Percentiles rank a stretch among this genome's conserved stretches.
Conservation (phyloP, 2,888 invertebrate species). For the Archips crataeganus region DNA sequence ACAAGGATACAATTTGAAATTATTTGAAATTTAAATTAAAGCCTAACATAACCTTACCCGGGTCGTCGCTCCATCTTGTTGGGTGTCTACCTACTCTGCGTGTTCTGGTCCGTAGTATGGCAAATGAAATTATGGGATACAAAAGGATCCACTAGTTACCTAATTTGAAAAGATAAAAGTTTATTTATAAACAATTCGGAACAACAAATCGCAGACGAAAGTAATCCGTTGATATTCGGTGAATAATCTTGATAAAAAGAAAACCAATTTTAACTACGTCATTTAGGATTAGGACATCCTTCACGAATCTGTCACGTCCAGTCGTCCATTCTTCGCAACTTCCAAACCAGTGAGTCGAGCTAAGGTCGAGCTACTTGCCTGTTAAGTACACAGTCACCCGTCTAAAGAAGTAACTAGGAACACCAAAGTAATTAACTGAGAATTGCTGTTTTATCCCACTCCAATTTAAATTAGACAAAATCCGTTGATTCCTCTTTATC, state of each 20-base stretch:
- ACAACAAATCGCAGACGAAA: too few species aligned
- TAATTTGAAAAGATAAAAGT: too few species aligned
- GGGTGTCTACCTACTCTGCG: too few species aligned
- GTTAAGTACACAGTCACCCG: background rate
- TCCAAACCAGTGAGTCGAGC: background rate
- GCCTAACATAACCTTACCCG: too few species aligned
- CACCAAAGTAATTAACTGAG: background rate
- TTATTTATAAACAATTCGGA: too few species aligned
- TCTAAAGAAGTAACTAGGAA: background rate
- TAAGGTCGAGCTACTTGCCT: constrained; percentile 3
- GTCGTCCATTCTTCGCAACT: background rate
- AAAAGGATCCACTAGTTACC: too few species aligned
- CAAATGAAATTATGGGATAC: too few species aligned
- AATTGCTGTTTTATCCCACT: background rate
- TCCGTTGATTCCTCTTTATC: background rate
- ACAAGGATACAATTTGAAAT: too few species aligned
- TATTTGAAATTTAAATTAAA: too few species aligned
- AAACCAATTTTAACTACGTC: background rate
- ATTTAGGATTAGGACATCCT: background rate
- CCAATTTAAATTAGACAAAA: background rate
- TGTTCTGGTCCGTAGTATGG: too few species aligned
- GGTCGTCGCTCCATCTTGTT: too few species aligned
- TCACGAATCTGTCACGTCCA: background rate
- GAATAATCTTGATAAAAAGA: background rate
- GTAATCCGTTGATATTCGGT: background rate